Evolutionary conservation across 2,797 vertebrate species (phyloP).

Genomic region (Enteromius fasciolatus): DNA sequence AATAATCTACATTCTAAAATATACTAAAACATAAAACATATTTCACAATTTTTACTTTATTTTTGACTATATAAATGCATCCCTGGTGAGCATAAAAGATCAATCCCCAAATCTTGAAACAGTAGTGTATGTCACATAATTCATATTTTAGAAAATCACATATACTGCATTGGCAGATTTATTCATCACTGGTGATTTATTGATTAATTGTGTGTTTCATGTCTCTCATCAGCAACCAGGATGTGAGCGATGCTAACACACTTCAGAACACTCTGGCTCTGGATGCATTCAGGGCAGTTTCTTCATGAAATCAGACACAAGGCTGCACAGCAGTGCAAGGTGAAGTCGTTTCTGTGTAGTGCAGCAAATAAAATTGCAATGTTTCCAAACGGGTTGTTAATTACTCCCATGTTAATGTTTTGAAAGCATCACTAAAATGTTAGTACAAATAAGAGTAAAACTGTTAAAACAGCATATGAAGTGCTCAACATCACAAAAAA

Average conservation of each 20-base stretch:
- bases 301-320: neutral
- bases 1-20: too few species aligned
- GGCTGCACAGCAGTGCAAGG: neutral
- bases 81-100: too few species aligned
- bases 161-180: slow-evolving; percentile 6
- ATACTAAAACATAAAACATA: too few species aligned
- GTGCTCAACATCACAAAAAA: too few species aligned
- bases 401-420: neutral
- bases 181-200: slow-evolving; percentile 8
- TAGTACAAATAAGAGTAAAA: too few species aligned
- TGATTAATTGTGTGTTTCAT: slow-evolving; percentile 23
- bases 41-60: too few species aligned
- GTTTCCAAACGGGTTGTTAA: neutral
- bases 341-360: neutral
- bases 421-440: neutral
- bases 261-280: neutral
- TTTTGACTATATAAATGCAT: too few species aligned
- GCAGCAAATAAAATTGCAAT: neutral
- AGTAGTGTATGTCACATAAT: neutral
- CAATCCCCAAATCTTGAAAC: too few species aligned
- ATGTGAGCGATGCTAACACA: neutral
- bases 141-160: neutral
- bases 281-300: neutral
- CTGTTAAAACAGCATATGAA: too few species aligned
- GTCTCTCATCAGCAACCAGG: slow-evolving; percentile 21